These are phyloP conservation scores for Ascaphus truei DNA, from an alignment of 2,113 vertebrate genomes.

Conservation along the genomic window DNA sequence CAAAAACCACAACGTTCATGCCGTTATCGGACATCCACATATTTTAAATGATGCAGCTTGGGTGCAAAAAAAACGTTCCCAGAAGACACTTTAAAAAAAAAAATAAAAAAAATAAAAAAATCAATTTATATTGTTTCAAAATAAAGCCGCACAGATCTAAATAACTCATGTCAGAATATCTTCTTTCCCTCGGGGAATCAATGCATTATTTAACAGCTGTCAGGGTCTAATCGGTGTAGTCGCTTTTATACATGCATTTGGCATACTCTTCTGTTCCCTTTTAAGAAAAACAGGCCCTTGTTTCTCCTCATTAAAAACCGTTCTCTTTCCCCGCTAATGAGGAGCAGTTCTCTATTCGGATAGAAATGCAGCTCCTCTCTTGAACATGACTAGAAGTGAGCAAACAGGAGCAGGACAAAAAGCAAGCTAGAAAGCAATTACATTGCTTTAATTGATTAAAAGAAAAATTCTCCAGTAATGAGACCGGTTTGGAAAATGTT, in stretches of 20 bases:
- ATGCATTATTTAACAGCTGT: constrained; percentile 33
- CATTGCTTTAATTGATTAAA: constrained; percentile 75
- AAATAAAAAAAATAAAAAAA: not conserved
- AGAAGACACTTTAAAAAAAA: not conserved
- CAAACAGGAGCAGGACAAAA: constrained; percentile 57
- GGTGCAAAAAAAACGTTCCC: not conserved
- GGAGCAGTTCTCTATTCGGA: constrained; percentile 39
- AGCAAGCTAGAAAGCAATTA: constrained; percentile 66
- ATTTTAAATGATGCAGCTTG: too few species aligned
- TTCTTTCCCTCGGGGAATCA: constrained; percentile 9
- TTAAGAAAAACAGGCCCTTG: constrained; percentile 38
- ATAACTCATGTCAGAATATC: constrained; percentile 17
- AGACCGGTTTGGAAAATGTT: constrained; percentile 60
- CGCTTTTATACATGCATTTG: constrained; percentile 25
- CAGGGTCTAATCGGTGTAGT: constrained; percentile 7
- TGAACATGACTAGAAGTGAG: constrained; percentile 43
- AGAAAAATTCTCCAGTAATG: constrained; percentile 68
- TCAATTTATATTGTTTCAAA: constrained; percentile 10
- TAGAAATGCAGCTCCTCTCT: constrained; percentile 45
- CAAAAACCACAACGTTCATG: too few species aligned
- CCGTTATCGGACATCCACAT: too few species aligned
- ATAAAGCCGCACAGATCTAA: constrained; percentile 9
- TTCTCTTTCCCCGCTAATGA: constrained; percentile 57
- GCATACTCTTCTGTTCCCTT: constrained; percentile 5
- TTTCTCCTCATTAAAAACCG: constrained; percentile 51